Base-by-base conservation (phyloP, 2,888 invertebrate species). In the Girardia tigrina region DNA sequence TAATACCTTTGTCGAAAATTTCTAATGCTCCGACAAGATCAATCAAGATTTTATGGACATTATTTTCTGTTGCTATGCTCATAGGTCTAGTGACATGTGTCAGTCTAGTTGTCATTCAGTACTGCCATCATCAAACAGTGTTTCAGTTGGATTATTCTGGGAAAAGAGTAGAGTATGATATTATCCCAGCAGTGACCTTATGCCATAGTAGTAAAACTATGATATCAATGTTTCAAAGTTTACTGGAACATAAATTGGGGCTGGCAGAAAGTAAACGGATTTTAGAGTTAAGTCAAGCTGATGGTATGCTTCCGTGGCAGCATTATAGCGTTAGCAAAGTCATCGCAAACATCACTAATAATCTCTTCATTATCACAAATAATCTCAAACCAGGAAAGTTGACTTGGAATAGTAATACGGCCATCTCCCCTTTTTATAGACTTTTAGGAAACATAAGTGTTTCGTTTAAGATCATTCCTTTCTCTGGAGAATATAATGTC, bases 1-100 rank as follows among this genome's bases (percentile, higher is more conserved):
- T 74, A 42, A 74, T 74, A 26, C 74, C 74, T 27, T 69, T 74
- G 16, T 56, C 74, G 1, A 74, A 74, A 56, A 42, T 74, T 23
- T 27, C 56, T n/a, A 74, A 74, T 28, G 74, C 74, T 74, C 74
- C 42, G 14, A 70, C 26, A 16, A 42, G 28, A 74, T 23, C 74
- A 26, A 28, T 74, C 12, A 56, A 26, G n/a, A 74, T 74, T n/a
- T 36, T 74, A 20, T 74, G 74, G 74, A 26, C 56, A 6, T 56
- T 69, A 14, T 74, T 74, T 56, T 56, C 56, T 20, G 16, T 42
- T 74, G 26, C 69, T 2, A 74, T 74, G 74, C 28, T 42, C 23
- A 26, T 56, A n/a, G 74, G 42, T 4, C 23, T 74, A 23, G 20
- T 74, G 16, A 36, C 20, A 8, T 74, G 74, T 20, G 69, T 69